Percentiles rank a stretch among this genome's conserved stretches.
phyloP scores from a whole-genome alignment of 2,797 vertebrate genomes.

The Notoglanidium macrostoma region DNA sequence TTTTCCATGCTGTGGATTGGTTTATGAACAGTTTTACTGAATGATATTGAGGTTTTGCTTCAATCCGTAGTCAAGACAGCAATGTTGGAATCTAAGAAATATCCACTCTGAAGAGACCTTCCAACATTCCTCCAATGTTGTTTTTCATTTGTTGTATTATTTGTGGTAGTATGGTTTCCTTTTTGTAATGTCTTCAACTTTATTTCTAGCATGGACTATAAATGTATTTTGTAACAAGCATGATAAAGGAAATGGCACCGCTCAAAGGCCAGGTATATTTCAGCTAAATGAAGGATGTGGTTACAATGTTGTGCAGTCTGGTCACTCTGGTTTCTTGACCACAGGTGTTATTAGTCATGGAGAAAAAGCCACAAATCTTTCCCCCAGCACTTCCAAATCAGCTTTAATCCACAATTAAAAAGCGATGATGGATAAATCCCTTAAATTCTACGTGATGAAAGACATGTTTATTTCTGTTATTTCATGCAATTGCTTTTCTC shows the following conservation, averaged over 20 bases:
- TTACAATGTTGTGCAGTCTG: constrained; percentile 26
- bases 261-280: constrained; percentile 1
- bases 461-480: constrained; percentile 47
- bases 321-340: constrained; percentile 5
- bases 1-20: constrained; percentile 51
- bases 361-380: constrained; percentile 32
- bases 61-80: constrained; percentile 55
- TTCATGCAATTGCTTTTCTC: constrained; percentile 38
- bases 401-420: constrained; percentile 50
- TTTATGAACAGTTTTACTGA: constrained; percentile 32
- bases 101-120: constrained; percentile 29
- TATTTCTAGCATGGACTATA: neutral
- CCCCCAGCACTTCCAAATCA: constrained; percentile 38
- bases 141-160: constrained; percentile 21
- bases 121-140: constrained; percentile 31
- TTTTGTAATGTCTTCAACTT: constrained; percentile 3
- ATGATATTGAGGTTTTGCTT: constrained; percentile 53
- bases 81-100: constrained; percentile 43
- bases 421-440: constrained; percentile 42
- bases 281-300: constrained; percentile 19
- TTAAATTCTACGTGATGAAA: constrained; percentile 32
- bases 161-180: neutral
- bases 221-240: neutral
- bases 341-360: constrained; percentile 50
- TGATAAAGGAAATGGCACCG: neutral